A percentile compares a stretch with the other conserved stretches of the same genome.
phyloP scores from a whole-genome alignment of 2,113 vertebrate species.

The Sminthopsis crassicaudata region DNA sequence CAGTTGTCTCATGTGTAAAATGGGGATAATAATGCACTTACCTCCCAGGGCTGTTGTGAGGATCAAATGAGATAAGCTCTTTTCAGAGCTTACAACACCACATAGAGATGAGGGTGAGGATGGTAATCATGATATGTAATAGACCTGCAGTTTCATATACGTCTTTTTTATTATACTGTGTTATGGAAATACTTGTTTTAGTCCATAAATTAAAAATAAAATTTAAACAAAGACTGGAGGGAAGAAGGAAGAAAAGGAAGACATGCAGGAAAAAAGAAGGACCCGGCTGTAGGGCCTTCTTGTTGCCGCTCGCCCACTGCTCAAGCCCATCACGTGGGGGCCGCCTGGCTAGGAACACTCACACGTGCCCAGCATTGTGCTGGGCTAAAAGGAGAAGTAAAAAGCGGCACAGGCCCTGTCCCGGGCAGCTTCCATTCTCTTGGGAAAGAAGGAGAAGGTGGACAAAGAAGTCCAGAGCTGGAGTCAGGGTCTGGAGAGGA shows the following conservation, averaged over 20 bases:
- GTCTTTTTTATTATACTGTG: no score
- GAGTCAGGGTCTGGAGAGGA: background rate
- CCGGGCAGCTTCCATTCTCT: background rate
- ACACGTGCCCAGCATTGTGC: background rate
- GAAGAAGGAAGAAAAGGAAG: no score
- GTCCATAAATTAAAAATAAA: no score
- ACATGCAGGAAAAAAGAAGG: no score
- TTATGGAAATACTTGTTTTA: no score
- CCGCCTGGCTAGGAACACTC: no score
- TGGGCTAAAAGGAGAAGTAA: background rate
- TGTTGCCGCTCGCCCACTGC: background rate
- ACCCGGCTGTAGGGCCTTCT: background rate
- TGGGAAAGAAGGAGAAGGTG: background rate
- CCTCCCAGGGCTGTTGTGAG: background rate
- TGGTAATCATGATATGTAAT: no score
- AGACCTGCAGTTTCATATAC: no score
- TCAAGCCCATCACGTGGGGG: background rate
- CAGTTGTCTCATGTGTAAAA: background rate
- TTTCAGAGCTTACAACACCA: no score
- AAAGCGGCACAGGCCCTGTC: background rate
- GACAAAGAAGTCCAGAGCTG: background rate
- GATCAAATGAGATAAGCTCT: background rate
- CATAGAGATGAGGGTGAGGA: background rate
- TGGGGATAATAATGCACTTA: background rate
- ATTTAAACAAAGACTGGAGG: no score